Base-by-base conservation (phyloP, 2,113 vertebrate genomes). In the Mystacornis crossleyi region DNA sequence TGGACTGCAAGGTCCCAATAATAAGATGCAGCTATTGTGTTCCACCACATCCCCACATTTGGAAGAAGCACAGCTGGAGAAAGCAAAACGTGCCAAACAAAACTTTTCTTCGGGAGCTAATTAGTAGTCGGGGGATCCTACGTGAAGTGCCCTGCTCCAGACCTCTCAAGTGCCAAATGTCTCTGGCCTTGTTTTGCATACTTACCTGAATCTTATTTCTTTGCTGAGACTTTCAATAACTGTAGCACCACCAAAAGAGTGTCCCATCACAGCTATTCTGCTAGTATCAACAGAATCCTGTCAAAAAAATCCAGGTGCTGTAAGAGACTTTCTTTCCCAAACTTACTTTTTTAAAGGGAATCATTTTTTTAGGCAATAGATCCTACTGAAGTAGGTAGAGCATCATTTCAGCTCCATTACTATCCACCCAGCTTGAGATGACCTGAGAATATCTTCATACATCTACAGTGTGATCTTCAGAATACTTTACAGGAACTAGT, bases 231-330 rank as follows among this genome's bases (percentile, higher is more conserved):
- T 89, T 93, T 99, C 98, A 50, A 99, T 98, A 81, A 98, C 98
- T 33, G 99, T 99, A 10, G 99, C 99, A 81, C 98, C 99, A 53
- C 99, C 99, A 81, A 99, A 99, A 48, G 99, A 99, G 97, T 99
- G 99, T 38, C 99, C 99, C 92, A 99, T 98, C 40, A 98, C 93
- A 50, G 99, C 98, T 87, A 98, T 98, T 96, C 97, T 98, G 87
- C 98, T 98, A 95, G 98, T 94, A 95, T 99, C 98, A 94, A 99
- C 98, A 84, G 98, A 98, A 91, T 98, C 98, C 99, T 99, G 96
- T 60, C 45, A 96, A 96, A 88, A 90, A 96, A 97, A 95, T 45
- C 87, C 87, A 95, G 84, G 86, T 81, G 69, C 92, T 81, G 36
- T 97, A 75, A 95, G 77, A 90, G 55, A 88, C n/a, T 78, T 72